phyloP scores from a whole-genome alignment of 1,140 invertebrate genomes.

The Trachymyrmex septentrionalis region DNA sequence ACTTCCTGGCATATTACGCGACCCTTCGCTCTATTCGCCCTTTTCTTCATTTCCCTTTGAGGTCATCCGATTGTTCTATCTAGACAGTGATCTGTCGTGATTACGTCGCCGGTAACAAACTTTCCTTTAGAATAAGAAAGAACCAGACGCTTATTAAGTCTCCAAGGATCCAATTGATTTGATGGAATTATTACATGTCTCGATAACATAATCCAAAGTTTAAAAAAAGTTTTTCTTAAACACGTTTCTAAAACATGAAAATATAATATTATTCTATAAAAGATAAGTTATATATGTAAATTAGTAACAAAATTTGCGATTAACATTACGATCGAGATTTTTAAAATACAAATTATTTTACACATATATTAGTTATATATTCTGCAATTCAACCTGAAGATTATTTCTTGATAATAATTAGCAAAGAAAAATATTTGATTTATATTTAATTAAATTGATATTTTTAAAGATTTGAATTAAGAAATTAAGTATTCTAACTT shows the following conservation, averaged over 20 bases:
- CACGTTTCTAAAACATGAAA: not conserved
- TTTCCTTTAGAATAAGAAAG: slow-evolving; percentile 18
- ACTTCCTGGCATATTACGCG: slow-evolving; percentile 66
- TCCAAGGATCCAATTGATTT: slow-evolving; percentile 8
- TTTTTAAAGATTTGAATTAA: not conserved
- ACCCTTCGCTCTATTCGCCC: not conserved
- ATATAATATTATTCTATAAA: not conserved
- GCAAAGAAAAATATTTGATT: not conserved
- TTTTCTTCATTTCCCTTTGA: slow-evolving; percentile 61
- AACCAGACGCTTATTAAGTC: slow-evolving; percentile 4
- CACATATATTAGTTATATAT: not conserved
- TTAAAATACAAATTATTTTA: not conserved
- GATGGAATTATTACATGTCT: not conserved
- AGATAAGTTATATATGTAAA: not conserved
- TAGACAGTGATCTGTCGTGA: slow-evolving; percentile 44
- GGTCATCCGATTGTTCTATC: slow-evolving; percentile 58
- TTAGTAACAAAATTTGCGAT: not conserved
- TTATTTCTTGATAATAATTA: not conserved
- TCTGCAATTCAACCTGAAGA: not conserved
- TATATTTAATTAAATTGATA: not conserved
- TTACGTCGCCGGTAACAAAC: slow-evolving; percentile 54
- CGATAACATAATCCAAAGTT: not conserved
- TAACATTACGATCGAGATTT: not conserved
- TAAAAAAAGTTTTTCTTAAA: not conserved
- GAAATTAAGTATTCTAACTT: not conserved